Conservation (phyloP, 2,113 vertebrate species). For the Patagioenas fasciata region DNA sequence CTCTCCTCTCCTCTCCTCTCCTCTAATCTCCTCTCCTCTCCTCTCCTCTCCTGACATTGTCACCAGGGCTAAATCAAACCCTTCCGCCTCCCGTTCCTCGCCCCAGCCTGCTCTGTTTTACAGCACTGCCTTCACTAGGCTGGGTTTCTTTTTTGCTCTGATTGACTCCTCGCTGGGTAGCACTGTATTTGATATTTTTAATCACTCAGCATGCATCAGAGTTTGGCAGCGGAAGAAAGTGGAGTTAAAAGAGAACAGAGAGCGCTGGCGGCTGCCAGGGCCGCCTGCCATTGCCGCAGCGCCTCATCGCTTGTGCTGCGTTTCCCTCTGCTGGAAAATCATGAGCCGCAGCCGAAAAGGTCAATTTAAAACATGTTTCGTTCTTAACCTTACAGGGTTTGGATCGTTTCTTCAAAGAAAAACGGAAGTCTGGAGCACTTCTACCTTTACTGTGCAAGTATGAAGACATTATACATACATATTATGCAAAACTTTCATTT, state of each 20-base stretch:
- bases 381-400: fast-evolving
- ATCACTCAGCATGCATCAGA: slow-evolving; percentile 39
- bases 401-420: not conserved
- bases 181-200: slow-evolving; percentile 59
- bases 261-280: slow-evolving; percentile 21
- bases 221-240: slow-evolving; percentile 76
- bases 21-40: too few species aligned
- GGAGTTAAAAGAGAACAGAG: slow-evolving; percentile 61
- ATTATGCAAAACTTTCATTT: fast-evolving
- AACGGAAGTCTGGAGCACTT: not conserved
- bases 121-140: not conserved
- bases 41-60: not conserved
- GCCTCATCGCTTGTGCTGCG: not conserved
- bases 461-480: fast-evolving
- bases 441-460: not conserved
- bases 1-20: too few species aligned
- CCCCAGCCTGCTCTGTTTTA: not conserved
- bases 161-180: not conserved
- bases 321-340: slow-evolving; percentile 39
- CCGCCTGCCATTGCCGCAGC: slow-evolving; percentile 48
- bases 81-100: not conserved
- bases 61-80: fast-evolving
- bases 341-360: not conserved
- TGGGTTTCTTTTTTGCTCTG: not conserved
- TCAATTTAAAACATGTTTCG: too few species aligned